These are phyloP conservation scores for Xiphias gladius DNA, from an alignment of 2,113 vertebrate genomes.

Conservation along the genomic window DNA sequence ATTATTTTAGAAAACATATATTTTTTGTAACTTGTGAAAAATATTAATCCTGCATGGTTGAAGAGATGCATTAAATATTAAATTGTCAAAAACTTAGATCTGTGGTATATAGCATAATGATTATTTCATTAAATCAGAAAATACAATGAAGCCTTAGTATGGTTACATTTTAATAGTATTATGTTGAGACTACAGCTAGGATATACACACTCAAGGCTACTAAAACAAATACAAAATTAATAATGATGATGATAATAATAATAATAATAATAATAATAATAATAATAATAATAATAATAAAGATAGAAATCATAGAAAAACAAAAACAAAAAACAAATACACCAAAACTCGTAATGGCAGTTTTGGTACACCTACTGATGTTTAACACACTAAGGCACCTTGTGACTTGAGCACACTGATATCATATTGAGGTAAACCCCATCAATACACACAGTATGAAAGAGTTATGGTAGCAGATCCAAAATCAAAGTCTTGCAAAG, in stretches of 20 bases:
- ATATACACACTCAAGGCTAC: conserved; percentile 41
- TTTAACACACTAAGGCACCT: conserved; percentile 80
- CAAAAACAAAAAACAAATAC: conserved; percentile 20
- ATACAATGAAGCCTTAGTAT: conserved; percentile 15
- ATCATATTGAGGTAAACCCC: conserved; percentile 67
- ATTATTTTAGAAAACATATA: background rate
- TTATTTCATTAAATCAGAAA: conserved; percentile 15
- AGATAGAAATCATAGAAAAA: conserved; percentile 1
- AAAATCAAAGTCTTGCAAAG: conserved; percentile 47
- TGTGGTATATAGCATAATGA: background rate
- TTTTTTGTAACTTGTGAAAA: background rate
- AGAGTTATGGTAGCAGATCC: conserved; percentile 24
- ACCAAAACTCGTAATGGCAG: conserved; percentile 48
- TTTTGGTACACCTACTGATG: conserved; percentile 61
- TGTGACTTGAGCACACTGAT: conserved; percentile 71
- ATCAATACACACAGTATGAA: conserved; percentile 47
- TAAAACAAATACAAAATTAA: conserved; percentile 58
- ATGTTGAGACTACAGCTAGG: conserved; percentile 54
- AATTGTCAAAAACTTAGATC: background rate
- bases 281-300: background rate
- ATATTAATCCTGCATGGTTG: background rate
- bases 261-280: conserved; percentile 7
- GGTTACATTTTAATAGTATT: conserved; percentile 49
- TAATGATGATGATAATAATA: conserved; percentile 14
- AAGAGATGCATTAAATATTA: background rate